Percentiles rank a stretch among this genome's conserved stretches.
Conservation (phyloP, 2,797 vertebrate genomes). For the Xenopus petersii region DNA sequence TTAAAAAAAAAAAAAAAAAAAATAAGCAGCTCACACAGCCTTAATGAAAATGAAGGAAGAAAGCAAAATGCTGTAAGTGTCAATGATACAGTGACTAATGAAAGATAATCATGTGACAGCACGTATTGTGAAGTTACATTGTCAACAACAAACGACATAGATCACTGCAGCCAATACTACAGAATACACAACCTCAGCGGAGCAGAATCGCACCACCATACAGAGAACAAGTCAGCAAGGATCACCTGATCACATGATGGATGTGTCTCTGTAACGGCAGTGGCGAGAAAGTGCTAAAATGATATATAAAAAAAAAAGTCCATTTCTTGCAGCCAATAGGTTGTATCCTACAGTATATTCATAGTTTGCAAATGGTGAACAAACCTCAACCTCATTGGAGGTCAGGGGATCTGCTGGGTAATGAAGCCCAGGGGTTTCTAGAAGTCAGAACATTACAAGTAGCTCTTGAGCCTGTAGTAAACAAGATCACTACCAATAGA, state of each 20-base stretch:
- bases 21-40: no score
- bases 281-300: constrained; percentile 35
- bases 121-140: constrained; percentile 1
- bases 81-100: constrained; percentile 26
- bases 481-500: no score
- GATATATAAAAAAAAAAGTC: not conserved
- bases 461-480: no score
- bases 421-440: no score
- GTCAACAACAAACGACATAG: constrained; percentile 30
- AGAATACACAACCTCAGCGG: constrained; percentile 31
- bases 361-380: constrained; percentile 4
- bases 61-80: not conserved
- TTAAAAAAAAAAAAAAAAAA: no score
- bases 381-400: not conserved
- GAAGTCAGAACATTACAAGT: no score
- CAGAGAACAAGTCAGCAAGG: not conserved
- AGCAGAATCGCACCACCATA: constrained; percentile 7
- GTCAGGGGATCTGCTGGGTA: not conserved
- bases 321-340: constrained; percentile 5
- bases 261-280: constrained; percentile 9
- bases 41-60: no score
- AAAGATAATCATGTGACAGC: not conserved
- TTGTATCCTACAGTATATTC: constrained; percentile 30
- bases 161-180: constrained; percentile 31
- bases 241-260: not conserved